Base-by-base conservation (phyloP, 2,113 vertebrate genomes). In the Cephalopterus ornatus region DNA sequence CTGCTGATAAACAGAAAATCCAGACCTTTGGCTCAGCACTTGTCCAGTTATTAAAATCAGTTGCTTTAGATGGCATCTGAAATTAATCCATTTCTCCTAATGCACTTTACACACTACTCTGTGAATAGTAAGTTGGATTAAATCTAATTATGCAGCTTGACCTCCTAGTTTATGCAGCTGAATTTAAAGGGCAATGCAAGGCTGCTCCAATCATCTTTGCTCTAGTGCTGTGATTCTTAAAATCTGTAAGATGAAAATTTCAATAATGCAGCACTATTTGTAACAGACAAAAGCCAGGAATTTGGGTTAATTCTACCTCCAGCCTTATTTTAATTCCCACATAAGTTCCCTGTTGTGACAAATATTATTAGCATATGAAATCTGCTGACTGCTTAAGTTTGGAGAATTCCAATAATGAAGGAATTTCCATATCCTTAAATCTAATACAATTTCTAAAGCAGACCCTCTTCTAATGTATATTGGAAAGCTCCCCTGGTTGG, bases 1-100 rank as follows among this genome's bases (percentile, higher is more conserved):
- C 13, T 92, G 73, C 65, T 82, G 33, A 92, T 85, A 92, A 94
- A 89, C 52, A 77, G 41, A 92, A 93, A 88, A 89, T 71, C 32
- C 41, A 80, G 26, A 70, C 24, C 46, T 91, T 71, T 84, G 77
- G 47, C 72, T 94, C 73, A 79, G 59, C 26, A 61, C 10, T 92
- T 82, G 33, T 67, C 46, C 23, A 82, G 12, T 70, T 90, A 92
- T 53, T 67, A 71, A 79, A 90, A 87, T 81, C 42, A 87, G 22
- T 62, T 79, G 39, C 58, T 93, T 84, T 47, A 66, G 56, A 92
- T 35, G 22, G 27, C 76, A 84, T 78, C 37, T 72, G 42, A 93
- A 91, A 67, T 84, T 70, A 92, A 88, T 35, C n/a, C 9, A 42
- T 92, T 93, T 84, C n/a, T 89, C 42, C 47, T 75, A 74, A 86